Base-by-base conservation (phyloP, 2,888 invertebrate species). In the Hemistola chrysoprasaria region DNA sequence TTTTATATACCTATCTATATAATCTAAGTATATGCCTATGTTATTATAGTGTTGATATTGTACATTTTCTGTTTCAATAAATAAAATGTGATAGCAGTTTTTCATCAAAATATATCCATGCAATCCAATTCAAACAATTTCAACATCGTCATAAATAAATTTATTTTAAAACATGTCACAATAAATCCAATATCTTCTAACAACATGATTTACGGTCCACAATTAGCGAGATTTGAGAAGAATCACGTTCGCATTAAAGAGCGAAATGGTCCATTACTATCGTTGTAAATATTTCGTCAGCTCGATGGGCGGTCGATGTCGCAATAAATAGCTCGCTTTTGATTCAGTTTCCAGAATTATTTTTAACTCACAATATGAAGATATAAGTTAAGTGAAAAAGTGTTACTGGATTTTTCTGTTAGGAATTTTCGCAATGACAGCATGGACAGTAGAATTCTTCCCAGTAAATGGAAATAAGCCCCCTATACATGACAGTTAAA, bases 161-260 rank as follows among this genome's bases (percentile, higher is more conserved):
- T 33, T 27, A 53, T 58, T 62, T 56, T 47, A 47, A 55, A 61
- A 59, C 41, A 38, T 51, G 49, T 56, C 62, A 59, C 57, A 62
- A 62, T 63, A 64, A 58, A 56, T 35, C 40, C 50, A 36, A 43
- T 40, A 49, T 46, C 30, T 50, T 50, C 29, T 16, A 16, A 40
- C 38, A 24, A 49, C 53, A 64, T 67, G 67, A 75, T 73, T 69
- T 68, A 68, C 56, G 49, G 11, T 39, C 39, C 42, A 65, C 70
- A 74, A 80, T 80, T 81, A 78, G 79, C 71, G 64, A 67, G 70
- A 78, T 79, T 81, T 75, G 73, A 72, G 26, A 55, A 74, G 60
- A 70, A 74, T 75, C 78, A 77, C 73, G 72, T 72, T 60, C 59
- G 58, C 65, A 70, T 73, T 73, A 71, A 63, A 57, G 58, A 62